Evolutionary conservation across 1,140 invertebrate genomes (phyloP).

Genomic region (Lerema accius): DNA sequence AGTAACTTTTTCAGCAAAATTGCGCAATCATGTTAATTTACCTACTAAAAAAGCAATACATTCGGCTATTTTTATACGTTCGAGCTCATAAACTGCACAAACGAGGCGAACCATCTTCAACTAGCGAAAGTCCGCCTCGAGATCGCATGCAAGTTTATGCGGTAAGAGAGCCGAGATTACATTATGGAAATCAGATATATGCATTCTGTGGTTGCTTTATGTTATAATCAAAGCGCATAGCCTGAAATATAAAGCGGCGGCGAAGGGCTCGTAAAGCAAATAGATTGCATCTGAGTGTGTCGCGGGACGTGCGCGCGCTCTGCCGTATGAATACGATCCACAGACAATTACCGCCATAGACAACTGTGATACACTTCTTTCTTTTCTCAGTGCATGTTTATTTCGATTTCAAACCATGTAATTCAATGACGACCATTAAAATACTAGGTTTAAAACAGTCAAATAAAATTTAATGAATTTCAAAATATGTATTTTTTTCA

Average conservation of each 20-base stretch:
- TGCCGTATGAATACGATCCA: conserved; percentile 43
- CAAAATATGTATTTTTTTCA: too few species aligned
- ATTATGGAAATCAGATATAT: conserved; percentile 42
- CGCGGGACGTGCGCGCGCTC: conserved; percentile 45
- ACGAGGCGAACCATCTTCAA: conserved; percentile 2
- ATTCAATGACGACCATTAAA: too few species aligned
- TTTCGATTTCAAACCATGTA: too few species aligned
- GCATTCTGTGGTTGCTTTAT: conserved; percentile 48
- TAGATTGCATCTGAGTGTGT: conserved; percentile 65
- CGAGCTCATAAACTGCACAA: conserved; percentile 13
- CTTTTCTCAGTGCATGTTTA: background rate
- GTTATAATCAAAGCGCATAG: conserved; percentile 50
- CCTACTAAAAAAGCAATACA: background rate
- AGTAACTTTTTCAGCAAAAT: background rate
- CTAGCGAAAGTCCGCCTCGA: conserved; percentile 14
- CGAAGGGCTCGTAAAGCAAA: conserved; percentile 59
- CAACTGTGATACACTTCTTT: conserved; percentile 1
- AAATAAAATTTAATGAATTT: too few species aligned
- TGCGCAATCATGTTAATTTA: background rate
- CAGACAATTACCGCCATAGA: conserved; percentile 29
- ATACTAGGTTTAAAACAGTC: too few species aligned
- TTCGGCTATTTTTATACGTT: background rate
- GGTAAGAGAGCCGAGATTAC: conserved; percentile 31
- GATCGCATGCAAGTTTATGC: conserved; percentile 9
- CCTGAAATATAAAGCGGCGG: conserved; percentile 46